Conservation (phyloP, 2,113 vertebrate genomes). For the Microtus oregoni region DNA sequence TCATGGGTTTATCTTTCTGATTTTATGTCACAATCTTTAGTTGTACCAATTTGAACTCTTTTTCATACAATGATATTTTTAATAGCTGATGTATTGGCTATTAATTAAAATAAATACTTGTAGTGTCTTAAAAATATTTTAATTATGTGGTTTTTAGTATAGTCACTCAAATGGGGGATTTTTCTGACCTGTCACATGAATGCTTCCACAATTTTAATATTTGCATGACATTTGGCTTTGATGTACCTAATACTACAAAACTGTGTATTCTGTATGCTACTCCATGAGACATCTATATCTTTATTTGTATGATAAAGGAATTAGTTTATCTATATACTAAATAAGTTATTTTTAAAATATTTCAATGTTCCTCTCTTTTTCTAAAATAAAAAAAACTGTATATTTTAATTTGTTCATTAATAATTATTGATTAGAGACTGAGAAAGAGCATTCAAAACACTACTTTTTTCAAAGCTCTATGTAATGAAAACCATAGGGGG, state of each 20-base stretch:
- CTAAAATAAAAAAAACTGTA: not conserved
- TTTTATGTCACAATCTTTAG: not conserved
- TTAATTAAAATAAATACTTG: conserved; percentile 14
- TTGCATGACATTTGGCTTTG: not conserved
- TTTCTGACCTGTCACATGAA: not conserved
- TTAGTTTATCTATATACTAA: not conserved
- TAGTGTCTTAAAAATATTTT: not conserved
- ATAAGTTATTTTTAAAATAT: not conserved
- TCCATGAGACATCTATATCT: not conserved
- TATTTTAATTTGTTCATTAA: not conserved
- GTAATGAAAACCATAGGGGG: not conserved
- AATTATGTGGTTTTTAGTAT: not conserved
- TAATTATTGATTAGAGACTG: not conserved
- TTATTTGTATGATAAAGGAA: not conserved
- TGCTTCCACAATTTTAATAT: not conserved
- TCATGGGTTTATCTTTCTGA: not conserved
- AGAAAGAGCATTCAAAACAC: not conserved
- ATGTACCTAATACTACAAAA: not conserved
- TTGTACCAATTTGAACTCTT: not conserved
- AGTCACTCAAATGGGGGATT: too few species aligned
- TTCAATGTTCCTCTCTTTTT: not conserved
- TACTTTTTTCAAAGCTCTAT: not conserved
- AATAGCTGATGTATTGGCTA: not conserved
- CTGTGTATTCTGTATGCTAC: not conserved
- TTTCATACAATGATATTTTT: not conserved